Base-by-base conservation (phyloP, 2,113 vertebrate genomes). In the Columba janthina region DNA sequence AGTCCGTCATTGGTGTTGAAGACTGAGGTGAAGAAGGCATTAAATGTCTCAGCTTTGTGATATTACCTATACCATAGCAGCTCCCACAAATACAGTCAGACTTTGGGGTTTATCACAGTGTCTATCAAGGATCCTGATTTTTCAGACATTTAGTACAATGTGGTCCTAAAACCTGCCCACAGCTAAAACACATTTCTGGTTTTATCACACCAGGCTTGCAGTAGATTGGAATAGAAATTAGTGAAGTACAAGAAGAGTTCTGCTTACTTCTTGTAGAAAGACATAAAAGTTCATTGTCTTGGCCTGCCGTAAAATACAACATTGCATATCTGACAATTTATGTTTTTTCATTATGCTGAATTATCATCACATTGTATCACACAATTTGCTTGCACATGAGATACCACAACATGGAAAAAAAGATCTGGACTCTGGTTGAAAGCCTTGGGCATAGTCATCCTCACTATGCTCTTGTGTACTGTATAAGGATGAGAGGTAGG, bases 181-280 rank as follows among this genome's bases (percentile, higher is more conserved):
- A 94, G 64, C 38, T 91, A 90, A 93, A 90, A 70, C 51, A 80
- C 34, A 60, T 84, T 85, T 93, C 93, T 80, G 46, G 56, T 88
- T 60, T 96, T 91, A 95, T 91, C 91, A 57, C 48, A 90, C 38
- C 10, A 26, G 31, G 28, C 28, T 88, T 88, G 90, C 28, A 84
- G 64, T 81, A 95, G 88, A 94, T 40, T 90, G 57, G 36, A 95
- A 92, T 16, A 88, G 79, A 95, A 96, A 96, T 96, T 72, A 86
- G 48, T 88, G 46, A 93, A 92, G 67, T 67, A 53, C 26, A 76
- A 79, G 65, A 93, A 76, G 5, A 84, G 26, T 90, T 93, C 65
- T 85, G 65, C 58, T 89, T 93, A 71, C 67, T 88, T 86, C 76
- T 88, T 83, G 46, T 53, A 88, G 79, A 95, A 80, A 93, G 53